Evolutionary conservation across 1,140 invertebrate genomes (phyloP).

Genomic region (Hesperophylax magnus): DNA sequence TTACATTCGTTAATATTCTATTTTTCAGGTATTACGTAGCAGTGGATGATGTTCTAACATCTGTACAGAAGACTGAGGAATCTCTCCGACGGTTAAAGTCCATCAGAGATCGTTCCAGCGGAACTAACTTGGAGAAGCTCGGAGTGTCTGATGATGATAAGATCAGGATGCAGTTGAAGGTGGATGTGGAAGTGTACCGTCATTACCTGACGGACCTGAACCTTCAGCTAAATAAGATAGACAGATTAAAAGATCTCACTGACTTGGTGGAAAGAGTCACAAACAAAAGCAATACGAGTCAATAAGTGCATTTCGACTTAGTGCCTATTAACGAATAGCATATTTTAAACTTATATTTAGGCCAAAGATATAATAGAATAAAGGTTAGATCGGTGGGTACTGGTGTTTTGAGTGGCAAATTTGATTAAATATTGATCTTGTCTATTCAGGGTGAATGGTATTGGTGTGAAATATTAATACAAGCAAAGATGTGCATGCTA

Average conservation of each 20-base stretch:
- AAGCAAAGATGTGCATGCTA: too few species aligned
- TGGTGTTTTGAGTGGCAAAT: too few species aligned
- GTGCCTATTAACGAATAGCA: slow-evolving; percentile 25
- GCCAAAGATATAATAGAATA: slow-evolving; percentile 16
- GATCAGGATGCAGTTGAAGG: slow-evolving; percentile 89
- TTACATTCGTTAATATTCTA: slow-evolving; percentile 32
- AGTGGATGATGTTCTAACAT: slow-evolving; percentile 90
- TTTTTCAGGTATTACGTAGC: slow-evolving; percentile 82
- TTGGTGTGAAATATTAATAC: too few species aligned
- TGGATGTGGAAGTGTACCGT: slow-evolving; percentile 83
- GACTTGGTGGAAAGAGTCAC: slow-evolving; percentile 54
- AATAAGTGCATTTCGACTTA: slow-evolving; percentile 53
- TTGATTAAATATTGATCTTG: too few species aligned
- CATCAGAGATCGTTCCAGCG: slow-evolving; percentile 78
- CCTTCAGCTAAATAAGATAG: slow-evolving; percentile 48
- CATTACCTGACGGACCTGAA: slow-evolving; percentile 49
- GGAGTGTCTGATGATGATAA: slow-evolving; percentile 90
- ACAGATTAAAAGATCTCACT: slow-evolving; percentile 51
- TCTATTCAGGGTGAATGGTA: too few species aligned
- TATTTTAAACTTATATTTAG: background rate
- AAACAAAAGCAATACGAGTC: slow-evolving; percentile 51
- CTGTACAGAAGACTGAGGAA: slow-evolving; percentile 95
- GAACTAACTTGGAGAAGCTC: slow-evolving; percentile 65
- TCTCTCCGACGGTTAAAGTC: slow-evolving; percentile 91
- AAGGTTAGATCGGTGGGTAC: too few species aligned